Conservation (phyloP, 2,888 invertebrate genomes). For the Leptopilina myrica region DNA sequence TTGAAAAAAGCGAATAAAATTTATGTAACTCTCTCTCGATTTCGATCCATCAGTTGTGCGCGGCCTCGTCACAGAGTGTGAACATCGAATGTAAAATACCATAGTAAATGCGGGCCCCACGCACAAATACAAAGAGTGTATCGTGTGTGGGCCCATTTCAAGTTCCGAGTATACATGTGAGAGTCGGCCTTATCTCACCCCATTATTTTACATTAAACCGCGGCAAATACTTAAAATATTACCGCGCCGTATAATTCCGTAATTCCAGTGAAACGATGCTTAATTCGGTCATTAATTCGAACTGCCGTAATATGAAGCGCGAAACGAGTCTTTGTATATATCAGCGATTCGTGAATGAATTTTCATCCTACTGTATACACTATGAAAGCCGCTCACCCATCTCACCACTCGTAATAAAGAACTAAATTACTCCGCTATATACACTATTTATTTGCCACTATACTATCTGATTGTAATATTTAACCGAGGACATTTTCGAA, state of each 20-base stretch:
- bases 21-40: neutral
- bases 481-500: neutral
- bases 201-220: conserved; percentile 73
- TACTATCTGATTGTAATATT: conserved; percentile 13
- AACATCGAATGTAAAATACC: conserved; percentile 67
- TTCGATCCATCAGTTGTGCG: conserved; percentile 2
- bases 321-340: conserved; percentile 30
- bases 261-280: conserved; percentile 65
- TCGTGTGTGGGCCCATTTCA: conserved; percentile 57
- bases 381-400: neutral
- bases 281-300: conserved; percentile 67
- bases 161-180: conserved; percentile 60
- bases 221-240: conserved; percentile 73
- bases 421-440: conserved; percentile 14
- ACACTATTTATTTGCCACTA: neutral
- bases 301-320: conserved; percentile 37
- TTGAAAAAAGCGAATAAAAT: neutral
- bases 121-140: conserved; percentile 51
- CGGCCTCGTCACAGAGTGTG: conserved; percentile 67
- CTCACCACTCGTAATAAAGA: neutral
- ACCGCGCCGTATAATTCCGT: conserved; percentile 69
- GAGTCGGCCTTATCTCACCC: conserved; percentile 73
- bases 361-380: neutral
- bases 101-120: conserved; percentile 66
- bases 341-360: conserved; percentile 20